Conservation (phyloP, 2,113 vertebrate genomes). For the Bufo bufo region DNA sequence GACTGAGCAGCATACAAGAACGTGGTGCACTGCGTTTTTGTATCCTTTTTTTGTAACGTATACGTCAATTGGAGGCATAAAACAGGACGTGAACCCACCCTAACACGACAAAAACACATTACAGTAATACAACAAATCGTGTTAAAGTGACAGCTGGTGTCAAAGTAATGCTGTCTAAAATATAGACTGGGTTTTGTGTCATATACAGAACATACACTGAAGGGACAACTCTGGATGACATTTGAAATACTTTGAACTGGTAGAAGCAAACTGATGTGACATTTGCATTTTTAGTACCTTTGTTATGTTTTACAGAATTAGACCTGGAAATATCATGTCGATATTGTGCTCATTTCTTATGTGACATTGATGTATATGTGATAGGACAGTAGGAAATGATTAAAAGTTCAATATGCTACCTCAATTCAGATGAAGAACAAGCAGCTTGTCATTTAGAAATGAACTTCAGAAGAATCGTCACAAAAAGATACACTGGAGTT, state of each 20-base stretch:
- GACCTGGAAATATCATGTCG: constrained; percentile 32
- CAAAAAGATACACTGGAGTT: neutral
- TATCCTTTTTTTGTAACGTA: no score
- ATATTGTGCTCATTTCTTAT: constrained; percentile 25
- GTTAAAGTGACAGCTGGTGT: no score
- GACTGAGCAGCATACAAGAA: no score
- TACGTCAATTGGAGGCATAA: no score
- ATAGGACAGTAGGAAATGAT: constrained; percentile 36
- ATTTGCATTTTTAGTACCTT: constrained; percentile 19
- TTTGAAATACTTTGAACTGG: constrained; percentile 10
- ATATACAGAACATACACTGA: neutral
- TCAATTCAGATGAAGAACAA: constrained; percentile 39
- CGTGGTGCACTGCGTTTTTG: no score
- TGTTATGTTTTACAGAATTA: constrained; percentile 35
- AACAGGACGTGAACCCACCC: no score
- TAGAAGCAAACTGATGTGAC: constrained; percentile 44
- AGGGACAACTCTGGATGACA: constrained; percentile 25
- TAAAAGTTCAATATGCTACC: constrained; percentile 51
- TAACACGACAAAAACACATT: no score
- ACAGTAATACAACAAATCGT: no score
- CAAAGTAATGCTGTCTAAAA: no score
- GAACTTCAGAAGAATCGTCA: constrained; percentile 17
- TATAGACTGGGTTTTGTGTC: neutral
- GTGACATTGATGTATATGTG: constrained; percentile 42
- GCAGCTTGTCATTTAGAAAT: constrained; percentile 32